These are phyloP conservation scores for Lepidothrix coronata DNA, from an alignment of 2,113 vertebrate genomes.

Conservation along the genomic window DNA sequence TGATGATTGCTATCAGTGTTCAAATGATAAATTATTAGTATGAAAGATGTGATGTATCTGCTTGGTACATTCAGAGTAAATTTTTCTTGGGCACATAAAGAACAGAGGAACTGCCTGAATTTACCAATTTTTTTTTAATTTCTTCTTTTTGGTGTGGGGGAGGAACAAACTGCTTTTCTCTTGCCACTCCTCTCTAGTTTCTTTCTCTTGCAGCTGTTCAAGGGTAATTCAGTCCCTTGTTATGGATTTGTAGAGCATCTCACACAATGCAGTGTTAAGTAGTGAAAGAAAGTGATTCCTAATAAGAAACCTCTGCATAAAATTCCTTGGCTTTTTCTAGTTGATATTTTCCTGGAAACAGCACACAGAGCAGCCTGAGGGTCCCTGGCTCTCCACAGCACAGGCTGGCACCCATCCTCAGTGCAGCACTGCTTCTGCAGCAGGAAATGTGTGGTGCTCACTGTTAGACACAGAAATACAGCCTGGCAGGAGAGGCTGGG, in stretches of 20 bases:
- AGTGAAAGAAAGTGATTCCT: not conserved
- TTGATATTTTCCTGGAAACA: not conserved
- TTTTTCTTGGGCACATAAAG: not conserved
- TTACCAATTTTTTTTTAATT: not conserved
- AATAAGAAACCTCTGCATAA: not conserved
- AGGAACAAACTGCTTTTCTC: not conserved
- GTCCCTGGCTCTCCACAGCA: not conserved
- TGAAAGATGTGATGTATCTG: not conserved
- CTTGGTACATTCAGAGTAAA: not conserved
- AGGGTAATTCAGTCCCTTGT: not conserved
- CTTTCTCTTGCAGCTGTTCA: not conserved
- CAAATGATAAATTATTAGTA: not conserved
- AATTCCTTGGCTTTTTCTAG: not conserved
- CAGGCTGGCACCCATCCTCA: not conserved
- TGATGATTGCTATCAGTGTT: not conserved
- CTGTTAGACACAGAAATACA: not conserved
- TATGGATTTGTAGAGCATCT: not conserved
- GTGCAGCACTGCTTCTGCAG: not conserved
- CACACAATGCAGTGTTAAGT: not conserved
- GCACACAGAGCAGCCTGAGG: not conserved
- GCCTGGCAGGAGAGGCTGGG: not conserved
- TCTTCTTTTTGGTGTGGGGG: accelerated
- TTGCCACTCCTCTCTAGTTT: not conserved
- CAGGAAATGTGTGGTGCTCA: not conserved
- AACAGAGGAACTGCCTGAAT: not conserved